Evolutionary conservation across 2,113 vertebrate genomes (phyloP).

Genomic region (Mesoclemmys tuberculata): DNA sequence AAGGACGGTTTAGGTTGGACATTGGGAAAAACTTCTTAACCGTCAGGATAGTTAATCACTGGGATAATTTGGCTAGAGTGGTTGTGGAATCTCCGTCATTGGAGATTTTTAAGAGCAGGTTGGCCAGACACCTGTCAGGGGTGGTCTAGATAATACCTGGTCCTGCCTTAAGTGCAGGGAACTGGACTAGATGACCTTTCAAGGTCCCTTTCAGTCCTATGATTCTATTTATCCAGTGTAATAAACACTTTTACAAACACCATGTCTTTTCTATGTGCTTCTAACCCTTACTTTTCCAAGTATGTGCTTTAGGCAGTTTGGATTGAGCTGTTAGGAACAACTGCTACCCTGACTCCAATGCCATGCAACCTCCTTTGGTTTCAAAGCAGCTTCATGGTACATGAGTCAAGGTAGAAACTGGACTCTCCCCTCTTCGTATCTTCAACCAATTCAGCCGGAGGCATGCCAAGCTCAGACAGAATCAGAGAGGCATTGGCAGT

Average conservation of each 20-base stretch:
- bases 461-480: neutral
- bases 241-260: neutral
- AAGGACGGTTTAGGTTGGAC: too few relatives aligned
- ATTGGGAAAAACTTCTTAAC: too few relatives aligned
- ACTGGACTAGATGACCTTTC: too few relatives aligned
- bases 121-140: too few relatives aligned
- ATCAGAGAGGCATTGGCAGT: neutral
- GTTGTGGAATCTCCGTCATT: too few relatives aligned
- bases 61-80: too few relatives aligned
- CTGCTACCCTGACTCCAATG: neutral
- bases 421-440: neutral
- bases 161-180: too few relatives aligned
- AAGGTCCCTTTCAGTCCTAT: too few relatives aligned
- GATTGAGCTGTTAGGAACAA: neutral
- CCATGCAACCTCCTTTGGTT: neutral
- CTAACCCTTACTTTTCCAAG: neutral
- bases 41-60: too few relatives aligned
- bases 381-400: neutral
- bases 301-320: neutral
- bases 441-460: neutral
- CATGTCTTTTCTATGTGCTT: neutral
- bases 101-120: too few relatives aligned
- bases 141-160: too few relatives aligned
- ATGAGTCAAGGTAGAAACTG: neutral
- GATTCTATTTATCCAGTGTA: neutral